Evolutionary conservation across 64 coral and sea anemone genomes (phyloP), one percentile per base, ranked within the genome.

Genomic region (Cladopsammia gracilis): DNA sequence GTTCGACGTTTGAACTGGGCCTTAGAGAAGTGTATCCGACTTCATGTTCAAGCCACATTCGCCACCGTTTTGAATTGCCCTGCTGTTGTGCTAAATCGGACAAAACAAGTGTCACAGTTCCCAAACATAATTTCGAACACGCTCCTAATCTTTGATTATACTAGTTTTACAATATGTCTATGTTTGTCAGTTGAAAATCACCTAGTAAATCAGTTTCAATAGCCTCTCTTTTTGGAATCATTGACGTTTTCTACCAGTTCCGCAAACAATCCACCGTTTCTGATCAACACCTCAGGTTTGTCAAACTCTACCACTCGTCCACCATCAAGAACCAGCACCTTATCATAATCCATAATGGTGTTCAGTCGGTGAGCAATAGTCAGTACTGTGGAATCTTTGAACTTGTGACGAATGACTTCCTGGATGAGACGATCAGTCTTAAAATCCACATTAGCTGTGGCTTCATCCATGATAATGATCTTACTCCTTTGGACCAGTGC

Each of bases 351-450:
- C 61, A 73, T 62, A 20, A 92, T 86, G 42, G 90, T 92, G 82
- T 92, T 92, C 0, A 92, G 20, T 26, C 91, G 70, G 62, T 87
- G 91, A 43, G 91, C 91, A 66, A 93, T 93, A 24, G 82, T 93
- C 7, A 93, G 19, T 0, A 88, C 83, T 18, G 83, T 86, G 20
- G 62, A 86, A 23, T 86, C 62, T 26, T 67, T 85, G 22, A 85
- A 85, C 61, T 68, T 62, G 61, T 68, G 3, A 22, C 82, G 82
- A 68, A 85, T 71, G 22, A 71, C 69, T 26, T 49, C 16, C n/a
- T 86, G 64, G 13, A 86, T 86, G 23, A 86, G 47, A 25, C 23
- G 64, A 22, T 86, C 83, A 15, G 83, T 86, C 15, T 54, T 54
- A 19, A 77, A 77, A 56, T 77, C 75, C 24, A 84, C 72, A 20